Evolutionary conservation across 2,113 vertebrate species (phyloP).

Genomic region (Phylloscopus trochilus): DNA sequence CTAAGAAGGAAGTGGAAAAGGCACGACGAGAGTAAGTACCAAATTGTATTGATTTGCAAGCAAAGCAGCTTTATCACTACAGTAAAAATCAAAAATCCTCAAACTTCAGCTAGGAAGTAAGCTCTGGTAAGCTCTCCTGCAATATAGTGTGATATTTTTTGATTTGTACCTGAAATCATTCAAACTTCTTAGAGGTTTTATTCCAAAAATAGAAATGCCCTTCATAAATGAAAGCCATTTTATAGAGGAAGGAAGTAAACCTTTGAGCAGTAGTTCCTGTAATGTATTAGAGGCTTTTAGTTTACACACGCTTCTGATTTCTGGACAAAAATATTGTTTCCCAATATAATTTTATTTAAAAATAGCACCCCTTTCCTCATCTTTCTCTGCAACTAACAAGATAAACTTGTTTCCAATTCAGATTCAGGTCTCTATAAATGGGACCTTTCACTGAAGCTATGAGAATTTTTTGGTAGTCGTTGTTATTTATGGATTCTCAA

Average conservation of each 20-base stretch:
- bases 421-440: background rate
- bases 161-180: background rate
- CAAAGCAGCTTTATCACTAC: background rate
- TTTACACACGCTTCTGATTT: background rate
- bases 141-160: background rate
- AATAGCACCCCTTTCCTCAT: background rate
- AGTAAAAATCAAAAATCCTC: background rate
- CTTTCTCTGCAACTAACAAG: background rate
- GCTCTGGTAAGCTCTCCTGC: background rate
- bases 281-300: background rate
- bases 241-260: constrained; percentile 35
- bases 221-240: constrained; percentile 2
- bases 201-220: constrained; percentile 28
- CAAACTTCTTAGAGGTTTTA: constrained; percentile 38
- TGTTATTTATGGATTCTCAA: background rate
- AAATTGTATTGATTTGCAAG: background rate
- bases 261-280: constrained; percentile 17
- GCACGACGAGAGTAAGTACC: constrained; percentile 88
- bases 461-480: background rate
- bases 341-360: background rate
- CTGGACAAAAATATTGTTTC: background rate
- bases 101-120: background rate
- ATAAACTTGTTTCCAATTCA: background rate
- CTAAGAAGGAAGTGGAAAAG: constrained; percentile 93
- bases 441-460: background rate